Evolutionary conservation across 2,888 invertebrate genomes (phyloP).

Genomic region (Oscheius onirici): DNA sequence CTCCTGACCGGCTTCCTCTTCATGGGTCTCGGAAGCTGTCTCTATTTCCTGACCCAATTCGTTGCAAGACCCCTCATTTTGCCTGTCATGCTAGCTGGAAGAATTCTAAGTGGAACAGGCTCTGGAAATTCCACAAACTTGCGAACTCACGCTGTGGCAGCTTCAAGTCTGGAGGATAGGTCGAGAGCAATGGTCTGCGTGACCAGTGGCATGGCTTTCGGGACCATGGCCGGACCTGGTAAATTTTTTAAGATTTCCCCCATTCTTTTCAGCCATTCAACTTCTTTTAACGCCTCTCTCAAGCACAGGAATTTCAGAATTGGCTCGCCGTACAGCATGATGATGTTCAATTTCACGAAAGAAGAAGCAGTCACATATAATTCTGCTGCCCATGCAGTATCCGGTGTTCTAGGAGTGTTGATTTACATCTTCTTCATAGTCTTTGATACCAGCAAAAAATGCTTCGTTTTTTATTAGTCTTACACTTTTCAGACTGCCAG

Average conservation of each 20-base stretch:
- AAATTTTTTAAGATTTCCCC: neutral
- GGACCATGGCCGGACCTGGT: constrained; percentile 50
- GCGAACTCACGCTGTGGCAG: constrained; percentile 49
- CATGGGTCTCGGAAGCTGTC: constrained; percentile 47
- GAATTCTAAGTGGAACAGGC: constrained; percentile 49
- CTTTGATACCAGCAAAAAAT: neutral
- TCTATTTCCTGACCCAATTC: constrained; percentile 42
- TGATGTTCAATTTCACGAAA: constrained; percentile 49
- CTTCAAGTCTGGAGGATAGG: constrained; percentile 47
- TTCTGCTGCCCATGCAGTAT: constrained; percentile 36
- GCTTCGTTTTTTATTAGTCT: neutral
- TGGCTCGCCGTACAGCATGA: constrained; percentile 48
- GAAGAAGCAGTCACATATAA: constrained; percentile 44
- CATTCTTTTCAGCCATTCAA: constrained; percentile 46
- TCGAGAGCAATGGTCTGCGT: constrained; percentile 49
- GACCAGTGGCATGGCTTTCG: constrained; percentile 51
- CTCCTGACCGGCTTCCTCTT: constrained; percentile 42
- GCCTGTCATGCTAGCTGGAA: constrained; percentile 43
- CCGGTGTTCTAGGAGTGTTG: no score
- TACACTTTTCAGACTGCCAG: neutral
- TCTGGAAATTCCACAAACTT: constrained; percentile 35
- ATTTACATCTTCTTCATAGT: constrained; percentile 47
- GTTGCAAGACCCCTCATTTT: constrained; percentile 32
- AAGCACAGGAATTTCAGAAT: constrained; percentile 42
- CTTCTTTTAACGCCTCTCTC: constrained; percentile 52